phyloP scores from a whole-genome alignment of 2,797 vertebrate genomes.

The Hippoglossus hippoglossus region DNA sequence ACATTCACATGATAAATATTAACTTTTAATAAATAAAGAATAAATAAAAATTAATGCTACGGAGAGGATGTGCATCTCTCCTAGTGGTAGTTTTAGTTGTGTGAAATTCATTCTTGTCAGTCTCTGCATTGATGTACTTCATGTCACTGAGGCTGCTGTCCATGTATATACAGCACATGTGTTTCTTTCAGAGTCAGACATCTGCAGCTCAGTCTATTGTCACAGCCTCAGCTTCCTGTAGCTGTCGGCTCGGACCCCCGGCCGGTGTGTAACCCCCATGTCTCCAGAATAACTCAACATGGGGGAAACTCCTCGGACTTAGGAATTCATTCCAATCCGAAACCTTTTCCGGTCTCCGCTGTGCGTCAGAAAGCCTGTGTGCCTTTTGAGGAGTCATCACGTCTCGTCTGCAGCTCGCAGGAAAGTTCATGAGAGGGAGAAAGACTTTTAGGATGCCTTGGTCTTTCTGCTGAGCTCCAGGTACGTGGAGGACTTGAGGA shows the following conservation, averaged over 20 bases:
- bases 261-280: background rate
- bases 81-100: conserved; percentile 48
- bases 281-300: conserved; percentile 19
- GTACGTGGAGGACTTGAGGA: conserved; percentile 87
- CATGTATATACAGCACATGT: conserved; percentile 18
- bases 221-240: conserved; percentile 27
- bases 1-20: conserved; percentile 32
- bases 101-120: conserved; percentile 29
- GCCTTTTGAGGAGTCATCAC: conserved; percentile 4
- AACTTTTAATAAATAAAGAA: conserved; percentile 71
- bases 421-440: background rate
- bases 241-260: conserved; percentile 14
- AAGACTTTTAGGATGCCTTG: conserved; percentile 49
- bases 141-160: conserved; percentile 12
- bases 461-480: conserved; percentile 74
- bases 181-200: conserved; percentile 19
- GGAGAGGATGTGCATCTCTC: conserved; percentile 21
- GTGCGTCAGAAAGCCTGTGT: conserved; percentile 25
- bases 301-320: conserved; percentile 17
- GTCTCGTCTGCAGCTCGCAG: conserved; percentile 1
- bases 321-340: conserved; percentile 32
- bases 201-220: conserved; percentile 20
- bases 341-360: conserved; percentile 18
- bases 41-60: conserved; percentile 65
- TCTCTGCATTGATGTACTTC: background rate